Evolutionary conservation across 2,113 vertebrate genomes (phyloP).

Genomic region (Zosterops borbonicus): DNA sequence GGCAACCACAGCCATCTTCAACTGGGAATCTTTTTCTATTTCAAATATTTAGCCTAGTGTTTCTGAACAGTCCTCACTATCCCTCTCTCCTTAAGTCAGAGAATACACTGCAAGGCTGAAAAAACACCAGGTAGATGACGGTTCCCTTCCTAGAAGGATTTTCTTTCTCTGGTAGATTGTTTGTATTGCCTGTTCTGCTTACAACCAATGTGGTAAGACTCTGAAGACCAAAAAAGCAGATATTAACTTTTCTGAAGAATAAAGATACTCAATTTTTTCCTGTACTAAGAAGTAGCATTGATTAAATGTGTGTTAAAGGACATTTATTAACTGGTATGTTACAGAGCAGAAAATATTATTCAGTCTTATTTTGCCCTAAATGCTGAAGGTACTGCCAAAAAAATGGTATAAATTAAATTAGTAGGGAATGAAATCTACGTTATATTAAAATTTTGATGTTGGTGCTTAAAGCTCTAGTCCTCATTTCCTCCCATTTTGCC

Average conservation of each 20-base stretch:
- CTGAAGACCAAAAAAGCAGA: neutral
- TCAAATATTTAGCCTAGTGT: neutral
- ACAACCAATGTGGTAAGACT: neutral
- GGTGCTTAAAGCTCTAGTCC: neutral
- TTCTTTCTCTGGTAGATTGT: neutral
- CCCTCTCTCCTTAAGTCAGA: neutral
- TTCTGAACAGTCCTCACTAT: neutral
- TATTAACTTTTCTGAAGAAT: neutral
- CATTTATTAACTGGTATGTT: neutral
- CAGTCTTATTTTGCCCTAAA: neutral
- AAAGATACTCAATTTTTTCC: neutral
- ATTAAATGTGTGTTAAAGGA: neutral
- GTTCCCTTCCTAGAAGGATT: neutral
- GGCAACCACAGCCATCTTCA: neutral
- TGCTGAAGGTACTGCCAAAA: neutral
- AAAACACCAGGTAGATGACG: neutral
- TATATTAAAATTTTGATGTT: neutral
- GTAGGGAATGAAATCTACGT: neutral
- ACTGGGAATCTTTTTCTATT: neutral
- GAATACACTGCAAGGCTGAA: neutral
- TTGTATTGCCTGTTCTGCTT: neutral
- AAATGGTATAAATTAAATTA: neutral
- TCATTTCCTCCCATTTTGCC: neutral
- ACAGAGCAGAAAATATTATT: neutral
- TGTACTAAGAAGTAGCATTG: neutral